phyloP scores from a whole-genome alignment of 1,140 invertebrate genomes.

The Globodera rostochiensis region DNA sequence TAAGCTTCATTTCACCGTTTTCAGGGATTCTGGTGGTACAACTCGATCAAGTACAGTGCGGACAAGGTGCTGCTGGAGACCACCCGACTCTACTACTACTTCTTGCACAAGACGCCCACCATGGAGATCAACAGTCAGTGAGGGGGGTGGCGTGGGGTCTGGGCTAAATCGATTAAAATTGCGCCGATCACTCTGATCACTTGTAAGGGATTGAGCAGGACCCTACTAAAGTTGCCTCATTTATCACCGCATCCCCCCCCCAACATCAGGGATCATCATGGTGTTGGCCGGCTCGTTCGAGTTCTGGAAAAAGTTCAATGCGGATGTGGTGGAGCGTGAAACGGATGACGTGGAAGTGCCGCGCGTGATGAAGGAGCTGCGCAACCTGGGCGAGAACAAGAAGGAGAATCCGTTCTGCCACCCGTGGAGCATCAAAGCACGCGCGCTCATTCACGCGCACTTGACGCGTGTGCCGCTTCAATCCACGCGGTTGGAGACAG shows the following conservation, averaged over 20 bases:
- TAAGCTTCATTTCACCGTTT: conserved; percentile 59
- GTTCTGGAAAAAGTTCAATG: conserved; percentile 90
- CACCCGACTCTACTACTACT: conserved; percentile 90
- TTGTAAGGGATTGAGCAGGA: no score
- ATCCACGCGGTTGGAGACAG: conserved; percentile 77
- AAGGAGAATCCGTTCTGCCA: conserved; percentile 88
- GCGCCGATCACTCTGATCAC: no score
- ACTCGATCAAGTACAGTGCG: conserved; percentile 91
- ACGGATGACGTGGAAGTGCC: conserved; percentile 94
- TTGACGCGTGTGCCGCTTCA: conserved; percentile 80
- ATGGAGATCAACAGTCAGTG: conserved; percentile 83
- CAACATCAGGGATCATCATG: conserved; percentile 79
- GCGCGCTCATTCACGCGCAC: conserved; percentile 91
- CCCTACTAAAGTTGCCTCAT: no score
- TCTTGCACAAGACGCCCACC: conserved; percentile 89
- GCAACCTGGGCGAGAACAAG: conserved; percentile 89
- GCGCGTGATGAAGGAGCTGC: conserved; percentile 84
- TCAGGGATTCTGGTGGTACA: conserved; percentile 95
- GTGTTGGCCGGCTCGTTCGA: conserved; percentile 91
- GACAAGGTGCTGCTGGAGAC: conserved; percentile 89
- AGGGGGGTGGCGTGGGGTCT: neutral
- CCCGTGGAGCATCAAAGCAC: conserved; percentile 92
- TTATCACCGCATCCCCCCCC: neutral
- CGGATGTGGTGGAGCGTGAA: conserved; percentile 86
- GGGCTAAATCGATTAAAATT: neutral